Evolutionary conservation across 2,797 vertebrate genomes (phyloP), one percentile per base, ranked within the genome.

Genomic region (Gymnopithys bicolor): DNA sequence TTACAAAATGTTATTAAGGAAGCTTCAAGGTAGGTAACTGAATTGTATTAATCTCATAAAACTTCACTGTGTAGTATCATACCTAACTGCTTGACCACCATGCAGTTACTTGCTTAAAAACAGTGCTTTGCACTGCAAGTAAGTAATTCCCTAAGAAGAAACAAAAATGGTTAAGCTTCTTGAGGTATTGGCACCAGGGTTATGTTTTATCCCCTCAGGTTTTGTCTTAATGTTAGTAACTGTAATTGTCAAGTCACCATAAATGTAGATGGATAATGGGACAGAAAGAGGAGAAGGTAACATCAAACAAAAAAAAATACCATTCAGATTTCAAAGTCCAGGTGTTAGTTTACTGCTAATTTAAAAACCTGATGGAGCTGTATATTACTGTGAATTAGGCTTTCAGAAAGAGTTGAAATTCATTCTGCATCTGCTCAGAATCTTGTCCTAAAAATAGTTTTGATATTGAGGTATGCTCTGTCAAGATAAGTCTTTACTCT

Each of bases 1-100:
- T 98, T 99, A 86, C 99, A 99, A 91, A 99, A 99, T 97, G 98
- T 99, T 95, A 99, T 99, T 97, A 99, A 99, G 97, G 99, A 99
- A 97, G 99, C 99, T 39, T 98, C 99, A 94, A 99, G 99, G 99
- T 99, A 97, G 78, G 91, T 95, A 77, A 66, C 43, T 48, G 51
- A 59, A 41, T n/a, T 64, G 11, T 62, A 8, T 64, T 93, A 14
- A 27, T 78, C 45, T 88, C 90, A 46, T 2, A 51, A 35, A 81
- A 52, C 24, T 33, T 23, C n/a, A 55, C 46, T 4, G 2, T 22
- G 3, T 69, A 5, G 7, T 90, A 37, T 45, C 15, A 4, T 17
- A 6, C 13, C 0, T 51, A 68, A 56, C 18, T 71, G 45, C 68
- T 62, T 56, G 68, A 71, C 49, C 77, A 2, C 15, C 16, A 19